Base-by-base conservation (phyloP, 2,113 vertebrate species). In the Gymnobelideus leadbeateri region DNA sequence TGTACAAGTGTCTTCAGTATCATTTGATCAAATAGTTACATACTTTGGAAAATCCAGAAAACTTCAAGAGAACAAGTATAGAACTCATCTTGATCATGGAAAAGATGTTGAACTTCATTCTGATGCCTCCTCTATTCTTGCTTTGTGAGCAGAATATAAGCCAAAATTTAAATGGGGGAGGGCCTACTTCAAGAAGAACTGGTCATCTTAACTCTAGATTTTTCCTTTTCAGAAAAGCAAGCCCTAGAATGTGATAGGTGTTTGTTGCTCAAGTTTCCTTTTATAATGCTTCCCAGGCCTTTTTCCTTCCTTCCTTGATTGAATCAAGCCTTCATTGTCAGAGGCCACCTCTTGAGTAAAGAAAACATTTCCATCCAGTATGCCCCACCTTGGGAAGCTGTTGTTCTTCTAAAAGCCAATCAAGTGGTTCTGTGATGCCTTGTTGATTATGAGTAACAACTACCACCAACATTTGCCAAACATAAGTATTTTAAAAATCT, bases 381-480 rank as follows among this genome's bases (percentile, higher is more conserved):
- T 37, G 23, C 24, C 19, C 11, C 49, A 25, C 2, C 0, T 8
- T 2, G 0, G 16, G 49, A 57, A 14, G 46, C 8, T 21, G 0
- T 47, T 46, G n/a, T 24, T 23, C 53, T 50, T 52, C 3, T 7
- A 91, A 51, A 90, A 84, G 31, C 19, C 28, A 14, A 3, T n/a
- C 5, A 57, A 31, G 1, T 46, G n/a, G 52, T n/a, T 53, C 84
- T 47, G 10, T 23, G 28, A 57, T 57, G 16, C 8, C 5, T 91
- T 9, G 23, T 9, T 50, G 2, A 43, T 10, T 10, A 61, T 43
- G 23, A 12, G 25, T 89, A 43, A n/a, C 52, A 51, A 26, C 37
- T 4, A 1, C 2, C 21, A 31, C 21, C 3, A 24, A 1, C n/a
- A 61, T 92, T 77, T 51, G 14, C 47, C 91, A 26, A 19, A 25